Base-by-base conservation (phyloP, 2,888 invertebrate species). In the Pycnomerus fuliginosus region DNA sequence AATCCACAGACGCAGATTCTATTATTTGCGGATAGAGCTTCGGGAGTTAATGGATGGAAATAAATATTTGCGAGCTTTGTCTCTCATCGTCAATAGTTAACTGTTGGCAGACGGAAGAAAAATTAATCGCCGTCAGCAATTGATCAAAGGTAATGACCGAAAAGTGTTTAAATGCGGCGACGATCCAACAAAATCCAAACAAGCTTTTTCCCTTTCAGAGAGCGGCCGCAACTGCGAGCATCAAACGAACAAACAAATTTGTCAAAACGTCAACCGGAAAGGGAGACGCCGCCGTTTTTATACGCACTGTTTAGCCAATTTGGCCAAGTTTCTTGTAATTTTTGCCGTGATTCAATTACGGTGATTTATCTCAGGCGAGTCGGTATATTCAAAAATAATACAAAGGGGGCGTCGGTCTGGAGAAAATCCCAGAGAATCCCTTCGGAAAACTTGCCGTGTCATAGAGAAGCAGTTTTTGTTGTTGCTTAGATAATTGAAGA, bases 351-450 rank as follows among this genome's bases (percentile, higher is more conserved):
- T 66, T 67, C 65, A 67, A 66, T 67, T 67, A 67, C 60, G 48
- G 50, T 66, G 65, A 67, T 67, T 67, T 67, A 67, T 67, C 44
- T n/a, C n/a, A n/a, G n/a, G n/a, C n/a, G n/a, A n/a, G n/a, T n/a
- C n/a, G n/a, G n/a, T n/a, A n/a, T n/a, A n/a, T n/a, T n/a, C n/a
- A n/a, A n/a, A n/a, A n/a, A n/a, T n/a, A n/a, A n/a, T n/a, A n/a
- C n/a, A n/a, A n/a, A n/a, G 10, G 3, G 5, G 13, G 12, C 20
- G 20, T 20, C 20, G 16, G 16, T n/a, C 12, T 16, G 13, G 10
- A 32, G 32, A 16, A 28, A 37, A 35, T 35, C 25, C 16, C 11
- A 32, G 8, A 31, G 16, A 32, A 32, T 32, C 25, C 13, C 31
- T 31, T 32, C 22, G 37, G 46, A 47, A 42, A 52, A 52, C 39